Percentiles rank a stretch among this genome's conserved stretches.
These are phyloP conservation scores for Papilio glaucus DNA, from an alignment of 1,140 invertebrate genomes.

Conservation along the genomic window DNA sequence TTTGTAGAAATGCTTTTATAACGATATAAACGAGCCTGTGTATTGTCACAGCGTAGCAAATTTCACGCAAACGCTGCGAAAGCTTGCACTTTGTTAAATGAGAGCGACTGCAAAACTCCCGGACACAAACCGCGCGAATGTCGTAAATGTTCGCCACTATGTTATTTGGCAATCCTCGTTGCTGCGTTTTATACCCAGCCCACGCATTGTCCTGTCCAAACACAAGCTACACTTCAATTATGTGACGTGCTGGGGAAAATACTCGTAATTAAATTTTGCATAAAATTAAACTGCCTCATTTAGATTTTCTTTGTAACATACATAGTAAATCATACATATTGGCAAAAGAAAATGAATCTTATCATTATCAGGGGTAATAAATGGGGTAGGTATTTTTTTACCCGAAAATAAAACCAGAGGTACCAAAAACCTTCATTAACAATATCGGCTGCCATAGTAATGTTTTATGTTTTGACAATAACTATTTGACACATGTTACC, in stretches of 20 bases:
- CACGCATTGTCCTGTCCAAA: conserved; percentile 57
- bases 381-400: no score
- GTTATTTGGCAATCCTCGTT: conserved; percentile 49
- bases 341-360: background rate
- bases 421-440: no score
- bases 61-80: conserved; percentile 62
- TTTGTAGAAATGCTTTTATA: conserved; percentile 57
- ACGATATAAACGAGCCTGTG: conserved; percentile 49
- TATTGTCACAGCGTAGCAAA: conserved; percentile 60
- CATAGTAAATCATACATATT: background rate
- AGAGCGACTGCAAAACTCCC: conserved; percentile 65
- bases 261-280: background rate
- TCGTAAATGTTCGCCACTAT: conserved; percentile 53
- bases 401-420: no score
- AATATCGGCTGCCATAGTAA: no score
- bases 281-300: background rate
- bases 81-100: conserved; percentile 76
- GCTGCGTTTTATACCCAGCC: conserved; percentile 47
- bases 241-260: conserved; percentile 9
- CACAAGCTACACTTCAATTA: conserved; percentile 51
- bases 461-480: no score
- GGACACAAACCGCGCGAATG: conserved; percentile 54
- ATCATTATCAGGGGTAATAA: background rate
- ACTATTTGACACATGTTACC: no score
- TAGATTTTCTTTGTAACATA: background rate